Evolutionary conservation across 2,797 vertebrate species (phyloP).

Genomic region (Orientallactaga sibirica): DNA sequence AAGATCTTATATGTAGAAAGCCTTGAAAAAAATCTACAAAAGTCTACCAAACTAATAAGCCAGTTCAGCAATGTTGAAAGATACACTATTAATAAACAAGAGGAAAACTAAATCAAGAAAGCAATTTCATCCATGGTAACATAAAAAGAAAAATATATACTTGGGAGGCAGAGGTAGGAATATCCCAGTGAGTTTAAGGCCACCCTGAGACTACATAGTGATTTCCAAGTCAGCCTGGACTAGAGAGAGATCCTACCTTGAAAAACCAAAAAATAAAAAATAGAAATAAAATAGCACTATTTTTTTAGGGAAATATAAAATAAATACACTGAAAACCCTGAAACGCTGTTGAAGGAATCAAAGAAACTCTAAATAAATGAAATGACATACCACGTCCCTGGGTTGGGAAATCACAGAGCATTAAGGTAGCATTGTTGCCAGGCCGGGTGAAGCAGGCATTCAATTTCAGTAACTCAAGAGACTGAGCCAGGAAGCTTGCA

Average conservation of each 20-base stretch:
- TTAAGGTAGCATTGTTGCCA: background rate
- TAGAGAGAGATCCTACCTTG: too few species aligned
- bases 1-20: constrained; percentile 37
- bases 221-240: too few species aligned
- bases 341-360: constrained; percentile 39
- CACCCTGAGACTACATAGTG: too few species aligned
- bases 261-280: background rate
- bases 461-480: background rate
- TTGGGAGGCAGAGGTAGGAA: too few species aligned
- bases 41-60: constrained; percentile 32
- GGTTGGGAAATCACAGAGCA: background rate
- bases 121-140: background rate
- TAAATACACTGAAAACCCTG: background rate
- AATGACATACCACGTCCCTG: background rate
- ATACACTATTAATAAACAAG: constrained; percentile 11
- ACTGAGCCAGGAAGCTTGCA: background rate
- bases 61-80: background rate
- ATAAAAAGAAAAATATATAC: constrained; percentile 8
- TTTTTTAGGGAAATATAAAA: background rate
- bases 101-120: constrained; percentile 6
- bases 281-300: background rate
- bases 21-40: constrained; percentile 2
- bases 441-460: background rate
- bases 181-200: too few species aligned
- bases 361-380: constrained; percentile 23